Conservation (phyloP, 2,888 invertebrate genomes). For the Nomada fabriciana region DNA sequence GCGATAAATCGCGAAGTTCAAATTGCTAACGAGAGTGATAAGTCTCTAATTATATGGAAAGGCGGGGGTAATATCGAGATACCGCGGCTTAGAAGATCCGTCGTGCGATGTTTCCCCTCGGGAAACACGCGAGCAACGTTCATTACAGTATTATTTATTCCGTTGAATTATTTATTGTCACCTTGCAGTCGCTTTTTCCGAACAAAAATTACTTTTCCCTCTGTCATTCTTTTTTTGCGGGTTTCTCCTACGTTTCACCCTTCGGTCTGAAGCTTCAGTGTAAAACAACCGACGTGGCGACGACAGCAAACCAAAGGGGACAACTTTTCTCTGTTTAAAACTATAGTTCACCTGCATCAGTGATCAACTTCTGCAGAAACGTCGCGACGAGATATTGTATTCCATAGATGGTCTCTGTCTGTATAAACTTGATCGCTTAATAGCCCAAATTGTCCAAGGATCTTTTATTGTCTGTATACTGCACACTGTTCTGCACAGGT, state of each 20-base stretch:
- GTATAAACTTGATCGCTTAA: too few species aligned
- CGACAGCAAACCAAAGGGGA: slow-evolving; percentile 37
- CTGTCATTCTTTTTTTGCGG: neutral
- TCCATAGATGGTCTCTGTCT: neutral
- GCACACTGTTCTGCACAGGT: too few species aligned
- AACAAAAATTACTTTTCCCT: slow-evolving; percentile 45
- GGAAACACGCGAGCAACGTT: slow-evolving; percentile 48
- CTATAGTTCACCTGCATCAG: slow-evolving; percentile 58
- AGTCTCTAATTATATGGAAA: slow-evolving; percentile 33
- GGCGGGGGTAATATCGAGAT: slow-evolving; percentile 10
- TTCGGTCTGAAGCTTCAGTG: slow-evolving; percentile 5
- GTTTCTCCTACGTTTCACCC: slow-evolving; percentile 27
- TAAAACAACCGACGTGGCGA: slow-evolving; percentile 26
- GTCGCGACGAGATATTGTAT: slow-evolving; percentile 29
- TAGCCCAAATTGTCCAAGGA: too few species aligned
- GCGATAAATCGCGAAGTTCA: slow-evolving; percentile 10
- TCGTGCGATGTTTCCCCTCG: slow-evolving; percentile 45
- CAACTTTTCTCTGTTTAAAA: slow-evolving; percentile 47
- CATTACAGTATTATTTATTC: slow-evolving; percentile 27
- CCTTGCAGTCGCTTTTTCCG: neutral
- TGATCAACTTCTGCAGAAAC: slow-evolving; percentile 55
- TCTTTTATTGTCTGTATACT: too few species aligned
- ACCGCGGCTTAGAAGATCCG: slow-evolving; percentile 8
- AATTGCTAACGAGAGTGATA: slow-evolving; percentile 36
- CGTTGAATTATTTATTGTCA: slow-evolving; percentile 59